Evolutionary conservation across 1,140 invertebrate genomes (phyloP).

Genomic region (Battus philenor): DNA sequence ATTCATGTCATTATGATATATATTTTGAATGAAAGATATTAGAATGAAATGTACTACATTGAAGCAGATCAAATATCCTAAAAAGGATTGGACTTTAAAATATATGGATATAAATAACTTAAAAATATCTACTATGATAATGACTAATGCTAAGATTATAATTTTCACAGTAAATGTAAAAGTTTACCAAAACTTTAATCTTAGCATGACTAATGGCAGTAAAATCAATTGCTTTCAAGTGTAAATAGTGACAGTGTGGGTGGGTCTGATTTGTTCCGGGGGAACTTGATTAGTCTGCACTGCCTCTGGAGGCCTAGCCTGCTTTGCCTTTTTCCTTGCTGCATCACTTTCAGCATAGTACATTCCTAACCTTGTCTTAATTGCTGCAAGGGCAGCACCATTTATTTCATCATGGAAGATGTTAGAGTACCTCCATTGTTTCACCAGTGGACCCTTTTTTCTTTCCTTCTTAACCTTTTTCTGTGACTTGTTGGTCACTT

Average conservation of each 20-base stretch:
- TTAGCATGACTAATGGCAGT: constrained; percentile 13
- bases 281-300: constrained; percentile 35
- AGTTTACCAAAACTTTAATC: constrained; percentile 12
- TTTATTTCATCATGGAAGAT: constrained; percentile 75
- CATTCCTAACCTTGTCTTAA: constrained; percentile 72
- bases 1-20: too few relatives aligned
- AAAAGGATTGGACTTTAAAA: background rate
- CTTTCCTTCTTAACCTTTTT: constrained; percentile 58
- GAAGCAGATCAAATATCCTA: too few relatives aligned
- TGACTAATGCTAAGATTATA: constrained; percentile 11
- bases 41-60: too few relatives aligned
- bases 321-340: constrained; percentile 67
- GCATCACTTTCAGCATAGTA: constrained; percentile 72
- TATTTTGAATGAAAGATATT: too few relatives aligned
- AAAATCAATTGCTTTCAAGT: constrained; percentile 26
- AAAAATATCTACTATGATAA: constrained; percentile 6
- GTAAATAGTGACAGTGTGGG: constrained; percentile 61
- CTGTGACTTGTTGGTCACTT: constrained; percentile 25
- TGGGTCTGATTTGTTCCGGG: constrained; percentile 43
- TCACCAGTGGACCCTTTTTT: constrained; percentile 67
- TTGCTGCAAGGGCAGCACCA: constrained; percentile 67
- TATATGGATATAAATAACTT: constrained; percentile 11
- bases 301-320: constrained; percentile 44
- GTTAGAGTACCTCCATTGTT: constrained; percentile 73
- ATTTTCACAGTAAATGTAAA: constrained; percentile 13